Evolutionary conservation across 35 echinoderm and acorn worm genomes (phyloP), one percentile per base, ranked within the genome.

Genomic region (Amphiura filiformis): DNA sequence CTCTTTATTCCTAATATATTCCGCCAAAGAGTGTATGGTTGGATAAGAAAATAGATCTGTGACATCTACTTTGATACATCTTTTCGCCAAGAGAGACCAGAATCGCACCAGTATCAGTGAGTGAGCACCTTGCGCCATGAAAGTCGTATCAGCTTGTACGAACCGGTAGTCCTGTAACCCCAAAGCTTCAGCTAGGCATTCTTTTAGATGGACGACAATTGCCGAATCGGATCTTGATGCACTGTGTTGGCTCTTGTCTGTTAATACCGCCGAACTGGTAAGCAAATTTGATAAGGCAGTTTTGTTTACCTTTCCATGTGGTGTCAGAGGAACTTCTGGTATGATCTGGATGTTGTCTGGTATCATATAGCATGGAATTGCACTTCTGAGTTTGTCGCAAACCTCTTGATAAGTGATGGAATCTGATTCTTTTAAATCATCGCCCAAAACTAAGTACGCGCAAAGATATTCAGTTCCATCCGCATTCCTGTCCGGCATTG

Each of bases 301-400:
- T 36, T 39, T 80, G 78, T 80, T 26, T 4, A 80, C 78, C 35
- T 80, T 80, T 7, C 78, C 78, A 80, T 80, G 28, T 3, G 34
- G 4, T 11, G 78, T 80, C 2, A 80, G 78, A 34, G 78, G 78
- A 80, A 80, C 78, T 80, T 80, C 34, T 18, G 7, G 12, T 34
- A 80, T 80, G 78, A 80, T 80, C 5, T 80, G 78, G n/a, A 80
- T 80, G 13, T 80, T 80, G 26, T 80, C 78, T 12, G 78, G 78
- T 5, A 80, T 5, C 78, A 80, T 80, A 32, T 80, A 80, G n/a
- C 35, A 80, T 32, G 78, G 78, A 4, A 80, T 34, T 39, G 13
- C 34, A 80, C 78, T 36, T 36, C 34, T 80, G 7, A 80, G 38
- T 36, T 80, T 80, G 34, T 32, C 35, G 38, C 34, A 37, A 13